These are phyloP conservation scores for Nomada fabriciana DNA, from an alignment of 2,888 invertebrate species.

Conservation along the genomic window DNA sequence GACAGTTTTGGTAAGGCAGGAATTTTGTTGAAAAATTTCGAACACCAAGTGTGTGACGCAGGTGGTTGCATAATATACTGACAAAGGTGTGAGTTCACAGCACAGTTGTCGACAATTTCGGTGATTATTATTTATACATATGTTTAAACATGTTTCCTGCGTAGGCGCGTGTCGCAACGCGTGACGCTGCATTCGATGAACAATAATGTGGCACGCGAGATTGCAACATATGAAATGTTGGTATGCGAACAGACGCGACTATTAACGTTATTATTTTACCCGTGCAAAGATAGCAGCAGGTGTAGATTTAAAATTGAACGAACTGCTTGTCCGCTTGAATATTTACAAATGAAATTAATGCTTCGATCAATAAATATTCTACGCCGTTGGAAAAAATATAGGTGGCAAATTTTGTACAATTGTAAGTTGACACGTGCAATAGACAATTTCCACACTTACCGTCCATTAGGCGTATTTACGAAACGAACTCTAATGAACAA, in stretches of 20 bases:
- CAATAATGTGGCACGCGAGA: conserved; percentile 26
- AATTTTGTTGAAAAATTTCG: neutral
- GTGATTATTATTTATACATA: conserved; percentile 44
- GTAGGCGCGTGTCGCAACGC: conserved; percentile 25
- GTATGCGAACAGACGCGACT: conserved; percentile 8
- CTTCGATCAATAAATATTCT: neutral
- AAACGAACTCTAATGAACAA: conserved; percentile 37
- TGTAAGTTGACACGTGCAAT: neutral
- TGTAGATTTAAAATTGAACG: neutral
- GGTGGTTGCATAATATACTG: conserved; percentile 30
- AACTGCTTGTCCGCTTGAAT: neutral
- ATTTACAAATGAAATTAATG: neutral
- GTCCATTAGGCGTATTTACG: conserved; percentile 48
- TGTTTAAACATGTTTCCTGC: neutral
- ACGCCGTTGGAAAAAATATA: no score
- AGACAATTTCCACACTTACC: conserved; percentile 32
- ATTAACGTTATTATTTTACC: neutral
- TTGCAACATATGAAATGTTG: conserved; percentile 17
- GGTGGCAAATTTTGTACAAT: neutral
- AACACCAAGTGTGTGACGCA: neutral
- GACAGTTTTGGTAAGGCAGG: neutral
- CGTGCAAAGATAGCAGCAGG: neutral
- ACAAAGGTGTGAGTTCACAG: conserved; percentile 21
- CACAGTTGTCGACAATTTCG: conserved; percentile 2
- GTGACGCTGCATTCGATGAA: conserved; percentile 6